Evolutionary conservation across 2,113 vertebrate species (phyloP).

Genomic region (Rhabdornis inornatus): DNA sequence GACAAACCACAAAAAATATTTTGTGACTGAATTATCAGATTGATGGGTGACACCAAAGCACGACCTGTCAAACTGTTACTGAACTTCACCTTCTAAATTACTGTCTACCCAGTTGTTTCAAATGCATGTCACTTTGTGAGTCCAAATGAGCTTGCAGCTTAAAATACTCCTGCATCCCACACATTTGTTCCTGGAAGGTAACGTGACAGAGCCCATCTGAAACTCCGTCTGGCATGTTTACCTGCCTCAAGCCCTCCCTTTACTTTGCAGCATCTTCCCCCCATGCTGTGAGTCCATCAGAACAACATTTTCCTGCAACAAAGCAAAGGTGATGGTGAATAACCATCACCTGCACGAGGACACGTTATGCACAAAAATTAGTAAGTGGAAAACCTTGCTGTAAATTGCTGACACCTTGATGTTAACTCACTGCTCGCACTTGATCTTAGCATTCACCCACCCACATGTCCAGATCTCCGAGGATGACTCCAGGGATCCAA

Average conservation of each 20-base stretch:
- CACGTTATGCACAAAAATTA: accelerated
- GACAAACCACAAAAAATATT: neutral
- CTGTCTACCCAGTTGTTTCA: constrained; percentile 55
- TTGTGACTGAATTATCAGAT: neutral
- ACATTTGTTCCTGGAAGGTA: constrained; percentile 71
- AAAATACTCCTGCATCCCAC: constrained; percentile 66
- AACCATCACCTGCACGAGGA: neutral
- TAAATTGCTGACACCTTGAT: neutral
- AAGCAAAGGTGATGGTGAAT: neutral
- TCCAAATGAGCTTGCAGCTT: constrained; percentile 68
- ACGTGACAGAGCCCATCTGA: constrained; percentile 44
- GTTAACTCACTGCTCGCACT: neutral
- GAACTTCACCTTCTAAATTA: constrained; percentile 48
- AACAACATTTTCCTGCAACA: neutral
- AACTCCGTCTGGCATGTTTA: constrained; percentile 45
- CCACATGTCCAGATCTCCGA: neutral
- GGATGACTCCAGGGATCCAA: neutral
- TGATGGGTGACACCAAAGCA: constrained; percentile 2
- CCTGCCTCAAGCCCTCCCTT: neutral
- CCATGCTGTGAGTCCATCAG: neutral
- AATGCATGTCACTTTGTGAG: constrained; percentile 31
- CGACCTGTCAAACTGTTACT: constrained; percentile 20
- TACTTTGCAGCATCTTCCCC: neutral
- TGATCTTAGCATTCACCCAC: neutral
- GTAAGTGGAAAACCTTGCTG: neutral